Conservation (phyloP, 2,888 invertebrate species). For the Tetropium fuscum region DNA sequence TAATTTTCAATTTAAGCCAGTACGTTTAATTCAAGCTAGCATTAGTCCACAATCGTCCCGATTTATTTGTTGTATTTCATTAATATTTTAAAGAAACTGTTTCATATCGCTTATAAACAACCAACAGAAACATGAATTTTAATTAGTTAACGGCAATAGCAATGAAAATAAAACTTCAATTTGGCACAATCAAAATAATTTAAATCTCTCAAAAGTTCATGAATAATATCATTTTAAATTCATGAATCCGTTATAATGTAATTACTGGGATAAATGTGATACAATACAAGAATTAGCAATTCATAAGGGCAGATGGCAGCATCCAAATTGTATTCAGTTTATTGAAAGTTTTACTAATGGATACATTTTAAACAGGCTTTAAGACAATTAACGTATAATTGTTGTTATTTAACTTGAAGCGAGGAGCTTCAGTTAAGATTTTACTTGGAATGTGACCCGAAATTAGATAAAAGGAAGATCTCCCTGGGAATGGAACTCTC, state of each 20-base stretch:
- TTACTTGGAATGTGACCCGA: slow-evolving; percentile 12
- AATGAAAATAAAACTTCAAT: no score
- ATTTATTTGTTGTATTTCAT: no score
- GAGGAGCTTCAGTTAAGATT: slow-evolving; percentile 9
- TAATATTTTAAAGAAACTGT: no score
- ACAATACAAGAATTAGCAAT: slow-evolving; percentile 23
- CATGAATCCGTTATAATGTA: slow-evolving; percentile 17
- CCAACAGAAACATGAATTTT: no score
- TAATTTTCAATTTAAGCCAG: no score
- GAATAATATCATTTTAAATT: slow-evolving; percentile 14
- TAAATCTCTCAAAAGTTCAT: slow-evolving; percentile 8
- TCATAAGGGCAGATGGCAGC: slow-evolving; percentile 21
- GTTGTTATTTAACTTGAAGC: slow-evolving; percentile 20
- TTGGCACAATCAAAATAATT: slow-evolving; percentile 5
- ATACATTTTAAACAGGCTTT: slow-evolving; percentile 17
- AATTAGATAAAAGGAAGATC: slow-evolving; percentile 16
- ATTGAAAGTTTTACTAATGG: slow-evolving; percentile 27
- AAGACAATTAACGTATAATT: slow-evolving; percentile 18
- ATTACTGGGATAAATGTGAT: slow-evolving; percentile 19
- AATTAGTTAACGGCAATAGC: no score
- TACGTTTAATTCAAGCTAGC: no score
- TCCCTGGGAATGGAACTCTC: slow-evolving; percentile 1
- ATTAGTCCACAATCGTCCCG: no score
- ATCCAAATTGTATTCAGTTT: slow-evolving; percentile 15
- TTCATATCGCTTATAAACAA: no score